phyloP scores from a whole-genome alignment of 2,797 vertebrate genomes.

The Diplodus puntazzo region DNA sequence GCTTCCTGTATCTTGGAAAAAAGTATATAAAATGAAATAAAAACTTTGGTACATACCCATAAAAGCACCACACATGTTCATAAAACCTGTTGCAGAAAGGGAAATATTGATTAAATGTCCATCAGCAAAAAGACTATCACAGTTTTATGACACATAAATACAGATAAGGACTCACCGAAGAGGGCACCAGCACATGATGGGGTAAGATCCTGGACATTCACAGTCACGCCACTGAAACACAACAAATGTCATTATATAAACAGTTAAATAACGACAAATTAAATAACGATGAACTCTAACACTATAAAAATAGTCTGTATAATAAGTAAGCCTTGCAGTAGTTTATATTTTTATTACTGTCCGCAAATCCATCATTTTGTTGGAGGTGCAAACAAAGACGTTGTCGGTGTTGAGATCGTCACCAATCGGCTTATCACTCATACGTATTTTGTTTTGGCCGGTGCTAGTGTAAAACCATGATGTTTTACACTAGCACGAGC shows the following conservation, averaged over 20 bases:
- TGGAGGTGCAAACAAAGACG: no score
- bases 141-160: not conserved
- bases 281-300: not conserved
- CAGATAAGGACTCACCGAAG: conserved; percentile 86
- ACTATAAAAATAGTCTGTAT: not conserved
- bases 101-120: not conserved
- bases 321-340: not conserved
- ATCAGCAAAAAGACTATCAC: not conserved
- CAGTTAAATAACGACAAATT: not conserved
- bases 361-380: not conserved
- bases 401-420: no score
- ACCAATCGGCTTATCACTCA: no score
- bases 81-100: conserved; percentile 87
- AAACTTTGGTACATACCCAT: conserved; percentile 82
- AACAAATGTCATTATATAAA: not conserved
- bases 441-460: no score
- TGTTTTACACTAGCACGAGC: no score
- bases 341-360: not conserved
- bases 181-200: conserved; percentile 92
- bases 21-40: not conserved
- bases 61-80: conserved; percentile 93
- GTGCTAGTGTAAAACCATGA: no score
- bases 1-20: not conserved
- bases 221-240: conserved; percentile 88
- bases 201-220: conserved; percentile 94